A percentile compares a stretch with the other conserved stretches of the same genome.
These are phyloP conservation scores for Scaptomyza montana DNA, from an alignment of 1,140 invertebrate species.

Conservation along the genomic window DNA sequence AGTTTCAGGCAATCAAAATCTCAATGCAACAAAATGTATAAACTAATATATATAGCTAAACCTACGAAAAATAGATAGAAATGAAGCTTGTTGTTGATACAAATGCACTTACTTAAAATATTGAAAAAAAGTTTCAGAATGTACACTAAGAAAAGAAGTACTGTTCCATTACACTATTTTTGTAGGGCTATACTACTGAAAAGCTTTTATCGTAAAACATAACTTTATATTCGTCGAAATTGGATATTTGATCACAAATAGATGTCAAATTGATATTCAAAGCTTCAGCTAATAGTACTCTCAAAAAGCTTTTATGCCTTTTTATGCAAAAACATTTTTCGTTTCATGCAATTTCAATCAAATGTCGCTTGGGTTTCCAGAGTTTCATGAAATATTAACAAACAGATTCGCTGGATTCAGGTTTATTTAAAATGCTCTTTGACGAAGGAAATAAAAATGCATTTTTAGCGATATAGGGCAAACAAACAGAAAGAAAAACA, in stretches of 20 bases:
- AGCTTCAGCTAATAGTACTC: background rate
- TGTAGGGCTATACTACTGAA: too few species aligned
- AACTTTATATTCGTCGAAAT: too few species aligned
- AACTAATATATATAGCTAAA: too few species aligned
- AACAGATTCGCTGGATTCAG: conserved; percentile 56
- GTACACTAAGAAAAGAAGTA: too few species aligned
- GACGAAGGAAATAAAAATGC: conserved; percentile 52
- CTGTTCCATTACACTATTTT: too few species aligned
- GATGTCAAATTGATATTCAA: background rate
- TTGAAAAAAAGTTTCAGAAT: too few species aligned
- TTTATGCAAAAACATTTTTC: background rate
- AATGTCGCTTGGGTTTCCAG: background rate
- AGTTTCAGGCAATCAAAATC: background rate
- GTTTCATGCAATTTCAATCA: conserved; percentile 2
- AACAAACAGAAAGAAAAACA: too few species aligned
- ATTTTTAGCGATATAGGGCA: conserved; percentile 44
- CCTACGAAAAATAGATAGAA: too few species aligned
- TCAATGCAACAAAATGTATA: background rate
- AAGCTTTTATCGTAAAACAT: too few species aligned
- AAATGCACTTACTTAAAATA: too few species aligned
- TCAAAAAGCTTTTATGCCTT: background rate
- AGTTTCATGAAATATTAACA: conserved; percentile 67
- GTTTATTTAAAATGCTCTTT: conserved; percentile 79
- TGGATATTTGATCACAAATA: too few species aligned
- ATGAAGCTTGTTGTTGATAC: too few species aligned